These are phyloP conservation scores for Scomber japonicus DNA, from an alignment of 2,113 vertebrate species.

Conservation along the genomic window DNA sequence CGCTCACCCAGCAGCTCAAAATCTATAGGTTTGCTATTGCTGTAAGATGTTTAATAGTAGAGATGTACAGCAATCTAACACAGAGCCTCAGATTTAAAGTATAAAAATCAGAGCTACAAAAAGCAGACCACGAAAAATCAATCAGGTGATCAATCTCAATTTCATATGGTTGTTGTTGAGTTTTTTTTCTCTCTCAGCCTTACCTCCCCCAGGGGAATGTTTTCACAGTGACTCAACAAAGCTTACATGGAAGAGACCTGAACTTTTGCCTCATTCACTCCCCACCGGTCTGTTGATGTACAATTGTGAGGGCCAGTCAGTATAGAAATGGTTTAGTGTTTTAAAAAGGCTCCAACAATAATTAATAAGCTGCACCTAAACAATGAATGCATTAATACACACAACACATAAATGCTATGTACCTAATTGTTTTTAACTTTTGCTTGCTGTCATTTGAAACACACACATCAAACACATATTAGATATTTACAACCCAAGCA, in stretches of 20 bases:
- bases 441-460: background rate
- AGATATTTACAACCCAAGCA: background rate
- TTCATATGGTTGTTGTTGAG: conserved; percentile 70
- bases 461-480: background rate
- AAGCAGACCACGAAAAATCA: conserved; percentile 73
- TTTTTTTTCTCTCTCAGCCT: conserved; percentile 27
- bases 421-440: background rate
- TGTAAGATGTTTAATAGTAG: conserved; percentile 77
- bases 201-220: conserved; percentile 63
- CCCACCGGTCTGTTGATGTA: background rate
- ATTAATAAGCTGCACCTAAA: background rate
- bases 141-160: conserved; percentile 86
- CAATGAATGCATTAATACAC: background rate
- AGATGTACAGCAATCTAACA: conserved; percentile 68
- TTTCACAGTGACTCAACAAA: conserved; percentile 66
- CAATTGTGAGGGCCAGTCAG: background rate
- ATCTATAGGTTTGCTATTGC: conserved; percentile 63
- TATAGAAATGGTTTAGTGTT: background rate
- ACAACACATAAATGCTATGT: background rate
- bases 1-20: conserved; percentile 53
- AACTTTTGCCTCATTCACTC: conserved; percentile 52
- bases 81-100: conserved; percentile 65
- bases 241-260: conserved; percentile 48
- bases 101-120: conserved; percentile 61
- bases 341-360: background rate